A percentile compares a stretch with the other conserved stretches of the same genome.
These are phyloP conservation scores for Dreissena polymorpha DNA, from an alignment of 1,140 invertebrate genomes.

Conservation along the genomic window DNA sequence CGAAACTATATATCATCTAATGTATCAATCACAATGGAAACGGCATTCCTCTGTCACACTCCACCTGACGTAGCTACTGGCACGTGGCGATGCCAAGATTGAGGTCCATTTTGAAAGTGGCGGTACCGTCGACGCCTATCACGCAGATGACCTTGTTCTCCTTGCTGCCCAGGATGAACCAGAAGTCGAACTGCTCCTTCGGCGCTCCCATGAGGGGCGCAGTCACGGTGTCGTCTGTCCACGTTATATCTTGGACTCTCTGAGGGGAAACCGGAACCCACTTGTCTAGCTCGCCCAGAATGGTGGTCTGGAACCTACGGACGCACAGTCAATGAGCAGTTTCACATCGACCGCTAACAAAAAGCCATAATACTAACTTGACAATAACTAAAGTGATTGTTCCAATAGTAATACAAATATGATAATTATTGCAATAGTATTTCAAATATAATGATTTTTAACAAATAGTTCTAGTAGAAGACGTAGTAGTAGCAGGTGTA, in stretches of 20 bases:
- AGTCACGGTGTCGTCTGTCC: constrained; percentile 26
- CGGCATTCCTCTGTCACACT: too few species aligned
- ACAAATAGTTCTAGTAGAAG: neutral
- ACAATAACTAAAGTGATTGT: neutral
- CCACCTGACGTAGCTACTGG: too few species aligned
- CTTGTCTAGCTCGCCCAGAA: constrained; percentile 56
- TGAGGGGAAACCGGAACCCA: constrained; percentile 59
- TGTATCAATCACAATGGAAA: too few species aligned
- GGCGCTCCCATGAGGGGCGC: constrained; percentile 39
- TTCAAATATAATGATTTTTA: neutral
- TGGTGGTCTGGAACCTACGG: constrained; percentile 33
- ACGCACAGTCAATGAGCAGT: neutral
- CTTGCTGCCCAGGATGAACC: constrained; percentile 44
- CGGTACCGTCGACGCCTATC: constrained; percentile 17
- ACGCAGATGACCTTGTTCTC: constrained; percentile 19
- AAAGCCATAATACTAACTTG: neutral
- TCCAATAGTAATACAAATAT: neutral
- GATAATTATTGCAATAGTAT: neutral
- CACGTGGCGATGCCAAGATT: constrained; percentile 24
- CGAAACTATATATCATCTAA: too few species aligned
- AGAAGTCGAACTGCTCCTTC: constrained; percentile 48
- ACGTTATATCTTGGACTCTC: constrained; percentile 24
- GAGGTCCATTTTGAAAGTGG: constrained; percentile 29
- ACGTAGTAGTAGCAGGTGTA: neutral
- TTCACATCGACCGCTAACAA: neutral